Conservation (phyloP, 2,113 vertebrate species). For the Macaca nemestrina region DNA sequence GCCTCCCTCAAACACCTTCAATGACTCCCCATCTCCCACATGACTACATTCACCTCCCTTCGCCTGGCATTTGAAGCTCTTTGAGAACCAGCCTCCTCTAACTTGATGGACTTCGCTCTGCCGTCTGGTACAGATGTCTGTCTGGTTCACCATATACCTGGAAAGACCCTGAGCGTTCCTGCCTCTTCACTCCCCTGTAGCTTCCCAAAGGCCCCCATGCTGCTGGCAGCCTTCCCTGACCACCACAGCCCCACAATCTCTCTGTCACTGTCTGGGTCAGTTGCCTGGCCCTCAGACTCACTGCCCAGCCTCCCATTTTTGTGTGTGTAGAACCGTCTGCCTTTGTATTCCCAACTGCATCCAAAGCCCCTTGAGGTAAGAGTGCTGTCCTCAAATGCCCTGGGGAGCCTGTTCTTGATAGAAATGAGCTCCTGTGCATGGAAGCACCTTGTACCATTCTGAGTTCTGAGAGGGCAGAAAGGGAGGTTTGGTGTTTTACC, state of each 20-base stretch:
- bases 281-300: background rate
- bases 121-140: background rate
- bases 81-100: background rate
- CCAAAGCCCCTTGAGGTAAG: background rate
- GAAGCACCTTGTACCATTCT: background rate
- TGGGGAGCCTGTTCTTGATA: background rate
- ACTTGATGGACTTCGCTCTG: background rate
- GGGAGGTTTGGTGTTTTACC: background rate
- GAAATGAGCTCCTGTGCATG: background rate
- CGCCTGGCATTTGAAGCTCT: background rate
- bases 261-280: background rate
- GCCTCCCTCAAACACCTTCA: background rate
- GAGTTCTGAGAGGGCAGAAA: background rate
- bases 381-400: background rate
- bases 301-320: background rate
- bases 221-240: background rate
- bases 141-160: background rate
- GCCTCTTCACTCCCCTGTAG: background rate
- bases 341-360: background rate
- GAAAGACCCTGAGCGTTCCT: background rate
- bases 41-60: background rate
- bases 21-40: background rate
- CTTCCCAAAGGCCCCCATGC: background rate
- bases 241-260: background rate
- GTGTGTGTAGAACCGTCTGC: background rate